phyloP scores from a whole-genome alignment of 2,113 vertebrate genomes.

The Echinops telfairi region DNA sequence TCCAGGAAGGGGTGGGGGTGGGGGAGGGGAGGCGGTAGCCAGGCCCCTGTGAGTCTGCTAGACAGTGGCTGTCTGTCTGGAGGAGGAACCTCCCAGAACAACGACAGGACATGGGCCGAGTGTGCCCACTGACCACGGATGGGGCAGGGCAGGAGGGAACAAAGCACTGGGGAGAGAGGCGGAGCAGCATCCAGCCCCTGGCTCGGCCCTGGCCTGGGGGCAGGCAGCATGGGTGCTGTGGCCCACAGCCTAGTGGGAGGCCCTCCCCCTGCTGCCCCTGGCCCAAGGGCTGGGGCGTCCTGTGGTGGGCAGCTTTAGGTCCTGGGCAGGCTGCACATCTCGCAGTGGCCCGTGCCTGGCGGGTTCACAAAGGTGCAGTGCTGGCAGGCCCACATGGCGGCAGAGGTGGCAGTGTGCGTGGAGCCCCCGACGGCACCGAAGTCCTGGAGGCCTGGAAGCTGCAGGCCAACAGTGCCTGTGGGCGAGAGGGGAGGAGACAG shows the following conservation, averaged over 20 bases:
- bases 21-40: not conserved
- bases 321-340: slow-evolving; percentile 98
- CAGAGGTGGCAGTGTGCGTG: slow-evolving; percentile 86
- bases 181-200: not conserved
- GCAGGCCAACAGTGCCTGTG: slow-evolving; percentile 95
- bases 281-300: slow-evolving; percentile 63
- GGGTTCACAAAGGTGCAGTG: slow-evolving; percentile 99
- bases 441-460: slow-evolving; percentile 92
- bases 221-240: not conserved
- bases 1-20: not conserved
- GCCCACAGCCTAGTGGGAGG: not conserved
- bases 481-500: not conserved
- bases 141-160: not conserved
- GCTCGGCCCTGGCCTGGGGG: too few relatives aligned
- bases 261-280: not conserved
- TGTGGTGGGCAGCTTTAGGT: slow-evolving; percentile 85
- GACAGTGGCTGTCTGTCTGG: not conserved
- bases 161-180: not conserved
- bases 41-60: not conserved
- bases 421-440: slow-evolving; percentile 93
- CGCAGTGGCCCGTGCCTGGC: slow-evolving; percentile 97
- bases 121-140: not conserved
- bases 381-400: slow-evolving; percentile 97
- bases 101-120: not conserved
- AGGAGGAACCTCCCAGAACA: not conserved